Evolutionary conservation across 1,140 invertebrate species (phyloP), one percentile per base, ranked within the genome.

Genomic region (Mactra quadrangularis): DNA sequence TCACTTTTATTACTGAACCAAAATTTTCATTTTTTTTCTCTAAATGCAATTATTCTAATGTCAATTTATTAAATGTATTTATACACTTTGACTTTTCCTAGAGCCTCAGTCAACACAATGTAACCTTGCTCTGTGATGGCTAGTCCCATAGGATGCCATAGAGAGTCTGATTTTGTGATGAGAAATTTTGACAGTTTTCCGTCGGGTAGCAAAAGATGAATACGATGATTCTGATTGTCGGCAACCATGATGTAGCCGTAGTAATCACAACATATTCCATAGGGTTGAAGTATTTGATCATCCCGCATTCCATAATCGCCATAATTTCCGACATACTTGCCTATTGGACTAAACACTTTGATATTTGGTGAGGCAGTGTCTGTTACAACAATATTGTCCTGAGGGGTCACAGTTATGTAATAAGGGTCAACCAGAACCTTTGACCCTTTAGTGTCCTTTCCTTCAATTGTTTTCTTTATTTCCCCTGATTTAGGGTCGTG

Each of bases 351-450:
- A 70, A 91, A 89, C 1, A 92, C 82, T 77, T 91, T 91, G 11
- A 92, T 86, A 79, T 92, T 90, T 38, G 91, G 91, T 13, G 91
- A 86, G 1, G 89, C 90, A 33, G 88, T 89, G 76, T 92, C 91
- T 2, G 91, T 91, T 0, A 92, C 85, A 11, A 91, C 79, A 52
- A 91, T 84, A 68, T 89, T 85, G 33, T 87, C 88, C 27, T 87
- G 76, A 6, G 78, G 70, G 11, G 82, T 89, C 0, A 88, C 78
- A 13, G 87, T 68, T 0, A 92, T 83, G 64, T 91, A 92, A 68
- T 90, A 91, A 0, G 91, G 91, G 71, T 92, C 91, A 35, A 86
- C 89, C 15, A 92, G 83, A 13, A 87, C 82, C 27, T 87, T 85
- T 29, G 33, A 60, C 11, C 85, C 86, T 19, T 76, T 55, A 11